phyloP scores from a whole-genome alignment of 2,113 vertebrate genomes.

The Laticauda colubrina region DNA sequence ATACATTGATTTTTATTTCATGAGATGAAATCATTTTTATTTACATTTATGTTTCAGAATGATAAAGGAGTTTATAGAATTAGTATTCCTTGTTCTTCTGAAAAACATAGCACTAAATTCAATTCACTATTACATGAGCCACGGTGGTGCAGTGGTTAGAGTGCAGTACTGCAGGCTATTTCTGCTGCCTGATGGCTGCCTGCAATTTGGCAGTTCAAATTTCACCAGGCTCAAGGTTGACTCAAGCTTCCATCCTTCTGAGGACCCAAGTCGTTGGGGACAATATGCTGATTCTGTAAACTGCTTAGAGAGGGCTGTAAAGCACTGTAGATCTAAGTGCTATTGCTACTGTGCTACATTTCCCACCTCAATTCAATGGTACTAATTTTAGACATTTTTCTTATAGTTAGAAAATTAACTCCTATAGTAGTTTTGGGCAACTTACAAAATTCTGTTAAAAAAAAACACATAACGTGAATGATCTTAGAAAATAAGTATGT shows the following conservation, averaged over 20 bases:
- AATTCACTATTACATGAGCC: background rate
- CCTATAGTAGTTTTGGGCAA: background rate
- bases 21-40: background rate
- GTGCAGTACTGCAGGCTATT: too few species aligned
- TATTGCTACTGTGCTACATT: background rate
- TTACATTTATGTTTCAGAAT: background rate
- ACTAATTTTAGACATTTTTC: background rate
- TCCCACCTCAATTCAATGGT: background rate
- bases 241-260: too few species aligned
- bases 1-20: background rate
- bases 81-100: background rate
- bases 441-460: background rate
- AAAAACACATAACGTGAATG: background rate
- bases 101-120: background rate
- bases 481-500: background rate
- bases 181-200: too few species aligned
- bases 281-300: too few species aligned
- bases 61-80: background rate
- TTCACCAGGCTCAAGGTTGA: too few species aligned
- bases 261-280: too few species aligned
- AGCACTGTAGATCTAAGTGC: too few species aligned
- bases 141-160: too few species aligned
- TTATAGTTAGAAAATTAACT: background rate
- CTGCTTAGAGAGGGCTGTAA: too few species aligned
- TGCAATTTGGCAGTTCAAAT: too few species aligned